Evolutionary conservation across 23 tunicate species (phyloP), one percentile per base, ranked within the genome.

Genomic region (Oikopleura vanhoeffeni): DNA sequence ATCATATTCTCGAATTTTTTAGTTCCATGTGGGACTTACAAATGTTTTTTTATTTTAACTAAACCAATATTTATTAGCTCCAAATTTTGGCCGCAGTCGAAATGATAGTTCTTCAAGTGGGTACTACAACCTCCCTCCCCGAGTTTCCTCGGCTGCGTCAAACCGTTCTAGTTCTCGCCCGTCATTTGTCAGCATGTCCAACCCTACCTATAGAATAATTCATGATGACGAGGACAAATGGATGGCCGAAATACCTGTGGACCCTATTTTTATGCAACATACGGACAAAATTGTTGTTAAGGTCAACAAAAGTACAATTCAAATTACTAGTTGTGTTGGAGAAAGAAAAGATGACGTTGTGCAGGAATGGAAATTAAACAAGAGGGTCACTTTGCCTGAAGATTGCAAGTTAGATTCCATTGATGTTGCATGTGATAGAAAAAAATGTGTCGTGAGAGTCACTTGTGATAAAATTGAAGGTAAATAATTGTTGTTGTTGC

Each of bases 171-270:
- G 64, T 13, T 49, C 13, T 24, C 13, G 64, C 64, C 24, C 24
- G 64, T 49, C 18, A 8, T 49, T 49, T 13, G 64, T 13, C 64
- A 49, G 64, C 24, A 49, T 49, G 64, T 49, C 64, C 13, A 71
- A 71, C 38, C 32, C 79, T 18, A 2, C 38, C 32, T 71, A 71
- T 71, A 33, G 79, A 32, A 30, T 71, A 2, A 2, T 71, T 2
- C 79, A 71, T 18, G 79, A 71, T 32, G 79, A 71, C 38, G 79
- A 71, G 32, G 79, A 71, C 34, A 71, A 71, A 38, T 71, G 79
- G 79, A 3, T 32, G 38, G 2, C 38, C 2, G 79, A 71, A 71
- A 71, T 71, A 2, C 79, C 79, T 28, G 79, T 71, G 4, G 79
- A 71, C 38, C 79, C 79, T 2, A 71, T 71, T 30, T 71, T 71